These are phyloP conservation scores for Megastigmus dorsalis DNA, from an alignment of 2,888 invertebrate genomes.

Conservation along the genomic window DNA sequence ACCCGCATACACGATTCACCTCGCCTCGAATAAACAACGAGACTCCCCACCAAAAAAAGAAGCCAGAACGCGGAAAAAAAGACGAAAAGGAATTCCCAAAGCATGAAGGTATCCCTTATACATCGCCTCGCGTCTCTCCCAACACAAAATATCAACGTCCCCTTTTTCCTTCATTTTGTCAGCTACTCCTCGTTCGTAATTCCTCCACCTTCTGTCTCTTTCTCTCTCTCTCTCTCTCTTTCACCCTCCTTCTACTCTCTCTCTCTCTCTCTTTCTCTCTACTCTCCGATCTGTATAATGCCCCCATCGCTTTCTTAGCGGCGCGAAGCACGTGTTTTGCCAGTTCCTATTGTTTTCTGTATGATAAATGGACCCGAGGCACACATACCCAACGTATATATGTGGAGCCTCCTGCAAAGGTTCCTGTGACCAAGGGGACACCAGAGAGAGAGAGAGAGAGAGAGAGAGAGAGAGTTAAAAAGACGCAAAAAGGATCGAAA, in stretches of 20 bases:
- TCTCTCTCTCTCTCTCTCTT: slow-evolving; percentile 24
- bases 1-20: too few species aligned
- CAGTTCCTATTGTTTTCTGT: slow-evolving; percentile 74
- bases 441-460: slow-evolving; percentile 38
- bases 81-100: too few species aligned
- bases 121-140: too few species aligned
- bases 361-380: slow-evolving; percentile 69
- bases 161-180: slow-evolving; percentile 51
- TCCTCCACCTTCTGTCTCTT: slow-evolving; percentile 45
- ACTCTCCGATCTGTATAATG: slow-evolving; percentile 3
- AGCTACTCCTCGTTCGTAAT: slow-evolving; percentile 47
- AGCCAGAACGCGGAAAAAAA: too few species aligned
- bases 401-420: background rate
- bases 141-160: slow-evolving; percentile 15
- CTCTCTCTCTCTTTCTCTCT: slow-evolving; percentile 32
- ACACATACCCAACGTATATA: background rate
- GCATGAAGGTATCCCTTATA: too few species aligned
- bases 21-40: too few species aligned
- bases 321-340: slow-evolving; percentile 75
- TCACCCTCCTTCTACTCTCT: slow-evolving; percentile 19
- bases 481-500: too few species aligned
- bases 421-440: background rate
- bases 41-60: slow-evolving; percentile 5
- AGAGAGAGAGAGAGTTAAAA: background rate
- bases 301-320: background rate